phyloP scores from a whole-genome alignment of 2,113 vertebrate species.

The Xiphophorus maculatus region DNA sequence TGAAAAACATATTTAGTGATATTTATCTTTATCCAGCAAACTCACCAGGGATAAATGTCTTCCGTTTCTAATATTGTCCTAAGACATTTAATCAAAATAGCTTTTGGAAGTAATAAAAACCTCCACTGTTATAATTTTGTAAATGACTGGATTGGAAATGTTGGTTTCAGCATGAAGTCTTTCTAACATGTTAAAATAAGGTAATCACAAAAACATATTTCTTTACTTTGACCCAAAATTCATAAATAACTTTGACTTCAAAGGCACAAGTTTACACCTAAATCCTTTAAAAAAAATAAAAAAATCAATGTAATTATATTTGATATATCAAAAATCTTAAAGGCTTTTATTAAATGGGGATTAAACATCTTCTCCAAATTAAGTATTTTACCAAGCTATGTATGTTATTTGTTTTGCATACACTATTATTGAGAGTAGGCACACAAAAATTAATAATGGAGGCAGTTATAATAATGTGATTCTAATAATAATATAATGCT shows the following conservation, averaged over 20 bases:
- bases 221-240: not conserved
- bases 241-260: not conserved
- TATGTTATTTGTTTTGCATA: no score
- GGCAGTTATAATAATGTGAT: no score
- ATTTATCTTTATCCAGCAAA: not conserved
- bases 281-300: no score
- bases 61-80: not conserved
- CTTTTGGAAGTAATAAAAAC: not conserved
- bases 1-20: not conserved
- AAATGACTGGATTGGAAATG: no score
- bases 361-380: no score
- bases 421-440: no score
- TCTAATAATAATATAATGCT: no score
- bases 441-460: no score
- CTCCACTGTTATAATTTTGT: no score
- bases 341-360: no score
- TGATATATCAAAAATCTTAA: not conserved
- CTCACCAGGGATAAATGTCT: not conserved
- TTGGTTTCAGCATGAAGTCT: not conserved
- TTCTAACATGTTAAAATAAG: not conserved
- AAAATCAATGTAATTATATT: not conserved
- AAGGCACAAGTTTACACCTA: no score
- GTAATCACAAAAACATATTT: not conserved
- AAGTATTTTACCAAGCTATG: no score
- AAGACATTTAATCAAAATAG: not conserved